These are phyloP conservation scores for Smittia aterrima DNA, from an alignment of 2,888 invertebrate genomes.

Conservation along the genomic window DNA sequence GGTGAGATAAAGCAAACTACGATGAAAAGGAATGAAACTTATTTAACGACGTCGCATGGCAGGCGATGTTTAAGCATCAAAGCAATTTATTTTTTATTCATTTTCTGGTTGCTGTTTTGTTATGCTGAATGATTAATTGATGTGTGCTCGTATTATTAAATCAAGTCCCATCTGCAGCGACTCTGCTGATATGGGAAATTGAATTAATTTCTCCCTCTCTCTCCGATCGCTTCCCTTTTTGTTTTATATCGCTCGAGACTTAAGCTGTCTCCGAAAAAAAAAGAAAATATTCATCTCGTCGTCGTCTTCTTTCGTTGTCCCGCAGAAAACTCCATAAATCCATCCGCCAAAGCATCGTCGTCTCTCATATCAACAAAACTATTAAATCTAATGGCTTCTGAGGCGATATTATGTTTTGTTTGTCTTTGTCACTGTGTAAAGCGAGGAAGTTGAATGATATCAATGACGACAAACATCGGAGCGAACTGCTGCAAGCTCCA, in stretches of 20 bases:
- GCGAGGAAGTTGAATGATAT: slow-evolving; percentile 2
- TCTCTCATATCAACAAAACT: slow-evolving; percentile 24
- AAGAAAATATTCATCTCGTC: no score
- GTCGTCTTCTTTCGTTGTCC: background rate
- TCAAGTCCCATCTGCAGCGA: slow-evolving; percentile 29
- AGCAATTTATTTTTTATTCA: slow-evolving; percentile 32
- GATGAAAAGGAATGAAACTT: background rate
- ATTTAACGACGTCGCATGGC: no score
- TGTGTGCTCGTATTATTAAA: slow-evolving; percentile 15
- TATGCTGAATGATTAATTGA: slow-evolving; percentile 31
- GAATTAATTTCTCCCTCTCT: slow-evolving; percentile 22
- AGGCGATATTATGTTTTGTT: slow-evolving; percentile 8
- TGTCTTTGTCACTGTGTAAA: background rate
- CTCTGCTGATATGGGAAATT: slow-evolving; percentile 19
- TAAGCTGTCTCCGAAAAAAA: slow-evolving; percentile 28
- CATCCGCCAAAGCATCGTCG: background rate
- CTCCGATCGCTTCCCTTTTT: background rate
- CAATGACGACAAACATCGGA: slow-evolving; percentile 2
- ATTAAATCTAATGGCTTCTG: slow-evolving; percentile 33
- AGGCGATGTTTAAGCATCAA: no score
- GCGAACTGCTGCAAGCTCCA: no score
- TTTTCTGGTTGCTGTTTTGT: slow-evolving; percentile 3
- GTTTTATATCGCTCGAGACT: background rate
- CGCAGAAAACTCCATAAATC: background rate
- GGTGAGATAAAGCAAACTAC: background rate